Evolutionary conservation across 2,888 invertebrate genomes (phyloP), one percentile per base, ranked within the genome.

Genomic region (Drosophila maculinotata): DNA sequence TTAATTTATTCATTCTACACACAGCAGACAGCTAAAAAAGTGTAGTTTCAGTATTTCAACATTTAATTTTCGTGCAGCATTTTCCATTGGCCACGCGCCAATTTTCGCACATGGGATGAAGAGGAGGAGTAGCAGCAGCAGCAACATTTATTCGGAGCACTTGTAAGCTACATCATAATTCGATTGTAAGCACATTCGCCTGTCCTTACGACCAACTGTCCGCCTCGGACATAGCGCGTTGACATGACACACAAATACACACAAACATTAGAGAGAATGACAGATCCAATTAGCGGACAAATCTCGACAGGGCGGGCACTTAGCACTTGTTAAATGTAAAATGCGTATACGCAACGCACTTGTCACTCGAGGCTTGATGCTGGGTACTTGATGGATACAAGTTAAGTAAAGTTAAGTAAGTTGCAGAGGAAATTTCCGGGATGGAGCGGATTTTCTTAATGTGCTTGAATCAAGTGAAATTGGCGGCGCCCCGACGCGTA

Each of bases 281-380:
- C 80, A 80, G 74, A 80, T 80, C 71, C 80, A 80, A 80, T 80
- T 80, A 80, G 75, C 45, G 47, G 41, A 53, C 72, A 72, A 44
- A 42, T 62, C 31, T 47, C 35, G 63, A 54, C 63, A 35, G 38
- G 54, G 48, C 56, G 31, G 64, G 62, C 69, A 78, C 78, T 87
- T 78, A 84, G 60, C 79, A 69, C 78, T 76, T 67, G 69, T 63
- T 74, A 73, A 69, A 73, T 49, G 51, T 41, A 57, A 53, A 66
- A 70, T 53, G 51, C 51, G 56, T 60, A 65, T 51, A 72, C 59
- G 49, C 56, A 58, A 38, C 47, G 57, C n/a, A 49, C 48, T 64
- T 72, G 70, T 57, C 71, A 69, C 45, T 49, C 44, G 35, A 54
- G 39, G 57, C 69, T 51, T 66, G 59, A 83, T 66, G 60, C 28